Conservation (phyloP, 2,113 vertebrate species). For the Alethe diademata region DNA sequence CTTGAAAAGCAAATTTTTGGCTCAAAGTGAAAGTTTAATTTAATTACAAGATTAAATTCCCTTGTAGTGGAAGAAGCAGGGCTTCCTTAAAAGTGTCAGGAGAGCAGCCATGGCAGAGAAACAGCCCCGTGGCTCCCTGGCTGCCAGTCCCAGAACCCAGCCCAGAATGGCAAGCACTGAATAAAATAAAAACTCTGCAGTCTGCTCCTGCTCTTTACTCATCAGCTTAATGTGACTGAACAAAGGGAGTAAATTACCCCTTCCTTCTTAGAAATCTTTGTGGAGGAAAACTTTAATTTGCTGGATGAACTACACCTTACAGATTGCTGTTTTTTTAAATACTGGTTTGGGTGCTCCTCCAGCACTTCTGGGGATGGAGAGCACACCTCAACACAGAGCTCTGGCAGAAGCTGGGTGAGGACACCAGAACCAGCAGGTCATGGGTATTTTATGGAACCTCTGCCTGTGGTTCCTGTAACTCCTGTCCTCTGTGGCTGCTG, state of each 20-base stretch:
- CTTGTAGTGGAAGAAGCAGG: neutral
- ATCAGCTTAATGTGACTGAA: neutral
- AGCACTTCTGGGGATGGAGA: fast-evolving
- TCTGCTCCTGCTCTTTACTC: neutral
- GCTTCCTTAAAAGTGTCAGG: neutral
- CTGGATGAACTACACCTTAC: neutral
- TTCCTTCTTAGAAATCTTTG: neutral
- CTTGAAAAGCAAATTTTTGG: neutral
- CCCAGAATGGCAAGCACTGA: fast-evolving
- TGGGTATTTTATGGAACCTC: too few species aligned
- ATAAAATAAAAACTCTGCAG: neutral
- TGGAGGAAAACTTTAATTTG: neutral
- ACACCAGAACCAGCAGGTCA: neutral
- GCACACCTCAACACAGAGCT: fast-evolving
- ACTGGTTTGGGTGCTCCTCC: neutral
- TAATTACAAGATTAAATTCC: neutral
- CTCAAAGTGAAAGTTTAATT: neutral
- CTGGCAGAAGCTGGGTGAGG: neutral
- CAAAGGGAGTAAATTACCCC: neutral
- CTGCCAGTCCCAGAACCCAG: neutral
- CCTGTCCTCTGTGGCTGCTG: neutral
- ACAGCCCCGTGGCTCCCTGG: fast-evolving
- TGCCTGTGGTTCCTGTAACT: neutral
- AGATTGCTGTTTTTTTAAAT: neutral
- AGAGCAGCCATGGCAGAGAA: neutral